phyloP scores from a whole-genome alignment of 2,888 invertebrate genomes.

The Drosophila ustulata region DNA sequence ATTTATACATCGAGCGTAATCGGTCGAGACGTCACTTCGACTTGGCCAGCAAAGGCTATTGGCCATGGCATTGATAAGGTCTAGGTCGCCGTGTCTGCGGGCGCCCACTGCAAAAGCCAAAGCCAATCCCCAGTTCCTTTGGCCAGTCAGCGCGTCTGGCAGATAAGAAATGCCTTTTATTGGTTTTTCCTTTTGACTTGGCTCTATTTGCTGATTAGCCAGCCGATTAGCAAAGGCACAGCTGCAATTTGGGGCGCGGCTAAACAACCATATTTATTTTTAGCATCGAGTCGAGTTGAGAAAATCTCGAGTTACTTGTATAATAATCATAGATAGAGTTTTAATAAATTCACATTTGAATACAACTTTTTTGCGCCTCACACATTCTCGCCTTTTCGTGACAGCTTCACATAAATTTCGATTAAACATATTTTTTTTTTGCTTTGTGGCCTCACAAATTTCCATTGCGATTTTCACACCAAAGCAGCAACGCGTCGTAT shows the following conservation, averaged over 20 bases:
- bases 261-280: slow-evolving; percentile 34
- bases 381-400: slow-evolving; percentile 15
- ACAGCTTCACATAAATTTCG: slow-evolving; percentile 12
- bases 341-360: slow-evolving; percentile 13
- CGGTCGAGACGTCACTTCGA: slow-evolving; percentile 55
- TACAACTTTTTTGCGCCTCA: background rate
- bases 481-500: slow-evolving; percentile 14
- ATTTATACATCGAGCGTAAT: too few relatives aligned
- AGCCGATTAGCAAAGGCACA: slow-evolving; percentile 52
- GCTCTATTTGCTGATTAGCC: slow-evolving; percentile 74
- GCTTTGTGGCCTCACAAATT: slow-evolving; percentile 16
- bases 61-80: slow-evolving; percentile 59
- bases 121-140: slow-evolving; percentile 9
- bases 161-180: slow-evolving; percentile 78
- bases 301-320: background rate
- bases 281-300: slow-evolving; percentile 2
- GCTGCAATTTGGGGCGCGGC: slow-evolving; percentile 57
- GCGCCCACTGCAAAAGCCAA: slow-evolving; percentile 61
- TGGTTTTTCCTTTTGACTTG: slow-evolving; percentile 65
- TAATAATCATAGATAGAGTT: slow-evolving; percentile 5
- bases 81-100: slow-evolving; percentile 65
- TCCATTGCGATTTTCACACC: slow-evolving; percentile 23
- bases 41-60: slow-evolving; percentile 33
- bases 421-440: slow-evolving; percentile 23
- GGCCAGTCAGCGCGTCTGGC: slow-evolving; percentile 14